Conservation (phyloP, 2,888 invertebrate genomes). For the Elmis aenea region DNA sequence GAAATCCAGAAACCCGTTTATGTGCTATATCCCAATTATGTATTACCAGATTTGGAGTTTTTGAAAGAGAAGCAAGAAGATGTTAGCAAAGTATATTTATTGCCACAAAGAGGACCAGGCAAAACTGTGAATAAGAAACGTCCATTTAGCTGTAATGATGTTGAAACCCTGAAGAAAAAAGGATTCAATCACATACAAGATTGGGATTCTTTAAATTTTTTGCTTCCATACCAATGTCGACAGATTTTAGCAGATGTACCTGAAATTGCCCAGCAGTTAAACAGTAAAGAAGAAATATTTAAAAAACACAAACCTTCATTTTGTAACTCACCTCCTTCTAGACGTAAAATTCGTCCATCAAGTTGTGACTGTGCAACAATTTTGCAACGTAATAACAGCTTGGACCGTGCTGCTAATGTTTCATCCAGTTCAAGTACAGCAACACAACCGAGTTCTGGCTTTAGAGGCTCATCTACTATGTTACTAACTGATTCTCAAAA, state of each 20-base stretch:
- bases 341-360: conserved; percentile 45
- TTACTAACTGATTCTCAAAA: conserved; percentile 72
- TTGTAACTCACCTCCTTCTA: conserved; percentile 52
- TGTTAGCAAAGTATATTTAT: conserved; percentile 64
- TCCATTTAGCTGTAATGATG: conserved; percentile 77
- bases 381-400: conserved; percentile 49
- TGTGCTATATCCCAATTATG: conserved; percentile 86
- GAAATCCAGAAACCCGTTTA: conserved; percentile 71
- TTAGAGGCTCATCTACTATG: conserved; percentile 80
- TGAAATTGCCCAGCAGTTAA: conserved; percentile 64
- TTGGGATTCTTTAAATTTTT: conserved; percentile 88
- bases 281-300: conserved; percentile 47
- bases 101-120: conserved; percentile 55
- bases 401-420: conserved; percentile 46
- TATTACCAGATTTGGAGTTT: conserved; percentile 84
- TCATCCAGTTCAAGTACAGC: conserved; percentile 67
- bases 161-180: conserved; percentile 74
- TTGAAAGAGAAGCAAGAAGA: conserved; percentile 49
- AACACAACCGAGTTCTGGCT: conserved; percentile 81
- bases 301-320: conserved; percentile 49
- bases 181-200: conserved; percentile 83
- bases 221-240: conserved; percentile 79
- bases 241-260: conserved; percentile 75
- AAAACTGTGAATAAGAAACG: conserved; percentile 47
- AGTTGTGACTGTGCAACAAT: conserved; percentile 56